Evolutionary conservation across 1,140 invertebrate genomes (phyloP).

Genomic region (Steinernema feltiae): DNA sequence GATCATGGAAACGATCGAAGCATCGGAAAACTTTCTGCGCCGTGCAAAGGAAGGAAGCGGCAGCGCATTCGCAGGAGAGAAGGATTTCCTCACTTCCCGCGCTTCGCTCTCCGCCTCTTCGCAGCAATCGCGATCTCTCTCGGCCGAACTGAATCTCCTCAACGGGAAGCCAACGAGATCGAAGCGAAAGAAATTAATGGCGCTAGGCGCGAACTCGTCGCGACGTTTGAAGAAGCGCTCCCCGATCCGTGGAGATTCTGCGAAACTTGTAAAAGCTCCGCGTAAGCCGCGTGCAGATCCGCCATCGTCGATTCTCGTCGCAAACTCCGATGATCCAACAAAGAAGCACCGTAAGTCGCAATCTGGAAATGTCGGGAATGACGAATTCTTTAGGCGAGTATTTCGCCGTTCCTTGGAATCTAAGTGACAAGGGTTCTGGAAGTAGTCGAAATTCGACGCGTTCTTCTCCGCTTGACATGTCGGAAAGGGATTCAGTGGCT

Average conservation of each 20-base stretch:
- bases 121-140: neutral
- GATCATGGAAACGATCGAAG: conserved; percentile 1
- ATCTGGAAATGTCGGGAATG: neutral
- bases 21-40: neutral
- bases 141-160: neutral
- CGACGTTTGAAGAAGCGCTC: too few relatives aligned
- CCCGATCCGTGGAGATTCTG: too few relatives aligned
- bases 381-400: neutral
- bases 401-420: neutral
- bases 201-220: too few relatives aligned
- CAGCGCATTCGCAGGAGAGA: neutral
- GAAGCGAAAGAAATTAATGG: neutral
- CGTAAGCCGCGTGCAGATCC: neutral
- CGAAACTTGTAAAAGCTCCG: neutral
- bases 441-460: too few relatives aligned
- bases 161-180: neutral
- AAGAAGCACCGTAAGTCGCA: neutral
- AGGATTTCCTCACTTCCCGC: neutral
- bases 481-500: too few relatives aligned
- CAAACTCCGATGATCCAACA: neutral
- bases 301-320: neutral
- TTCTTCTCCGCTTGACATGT: too few relatives aligned
- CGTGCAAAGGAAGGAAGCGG: neutral
- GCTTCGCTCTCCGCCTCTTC: neutral
- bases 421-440: too few relatives aligned